phyloP scores from a whole-genome alignment of 2,888 invertebrate genomes.

The Metopia argyrocephala region DNA sequence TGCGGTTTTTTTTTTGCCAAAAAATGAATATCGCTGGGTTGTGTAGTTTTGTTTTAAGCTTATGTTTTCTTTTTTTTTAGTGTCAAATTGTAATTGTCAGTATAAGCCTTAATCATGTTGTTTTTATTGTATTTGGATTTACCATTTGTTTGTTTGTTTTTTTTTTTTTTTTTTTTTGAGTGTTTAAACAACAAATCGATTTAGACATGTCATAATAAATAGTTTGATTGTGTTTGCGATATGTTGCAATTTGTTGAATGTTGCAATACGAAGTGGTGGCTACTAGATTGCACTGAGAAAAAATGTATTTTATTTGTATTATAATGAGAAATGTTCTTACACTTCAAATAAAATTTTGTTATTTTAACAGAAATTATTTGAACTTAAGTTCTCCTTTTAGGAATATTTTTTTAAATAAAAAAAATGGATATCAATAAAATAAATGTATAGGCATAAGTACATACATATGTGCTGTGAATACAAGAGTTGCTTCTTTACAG shows the following conservation, averaged over 20 bases:
- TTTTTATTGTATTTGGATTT: slow-evolving; percentile 44
- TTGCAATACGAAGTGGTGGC: slow-evolving; percentile 35
- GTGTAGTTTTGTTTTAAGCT: slow-evolving; percentile 28
- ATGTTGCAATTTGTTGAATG: slow-evolving; percentile 64
- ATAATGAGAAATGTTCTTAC: background rate
- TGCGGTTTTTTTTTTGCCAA: background rate
- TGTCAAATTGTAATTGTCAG: background rate
- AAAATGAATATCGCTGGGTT: slow-evolving; percentile 38
- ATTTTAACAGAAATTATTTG: too few relatives aligned
- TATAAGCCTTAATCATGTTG: slow-evolving; percentile 15
- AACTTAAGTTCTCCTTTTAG: too few relatives aligned
- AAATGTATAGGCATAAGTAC: too few relatives aligned
- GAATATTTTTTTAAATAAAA: too few relatives aligned
- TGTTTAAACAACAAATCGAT: slow-evolving; percentile 65
- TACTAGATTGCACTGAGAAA: slow-evolving; percentile 44
- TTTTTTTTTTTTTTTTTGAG: slow-evolving; percentile 49
- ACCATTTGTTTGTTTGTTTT: slow-evolving; percentile 26
- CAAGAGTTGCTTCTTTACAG: too few relatives aligned
- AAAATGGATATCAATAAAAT: too few relatives aligned
- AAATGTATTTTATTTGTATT: background rate
- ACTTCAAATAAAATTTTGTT: background rate
- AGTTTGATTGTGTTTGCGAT: slow-evolving; percentile 66
- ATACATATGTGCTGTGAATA: too few relatives aligned
- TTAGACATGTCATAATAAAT: slow-evolving; percentile 67
- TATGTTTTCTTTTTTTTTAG: background rate